Evolutionary conservation across 2,797 vertebrate genomes (phyloP).

Genomic region (Vipera ursinii): DNA sequence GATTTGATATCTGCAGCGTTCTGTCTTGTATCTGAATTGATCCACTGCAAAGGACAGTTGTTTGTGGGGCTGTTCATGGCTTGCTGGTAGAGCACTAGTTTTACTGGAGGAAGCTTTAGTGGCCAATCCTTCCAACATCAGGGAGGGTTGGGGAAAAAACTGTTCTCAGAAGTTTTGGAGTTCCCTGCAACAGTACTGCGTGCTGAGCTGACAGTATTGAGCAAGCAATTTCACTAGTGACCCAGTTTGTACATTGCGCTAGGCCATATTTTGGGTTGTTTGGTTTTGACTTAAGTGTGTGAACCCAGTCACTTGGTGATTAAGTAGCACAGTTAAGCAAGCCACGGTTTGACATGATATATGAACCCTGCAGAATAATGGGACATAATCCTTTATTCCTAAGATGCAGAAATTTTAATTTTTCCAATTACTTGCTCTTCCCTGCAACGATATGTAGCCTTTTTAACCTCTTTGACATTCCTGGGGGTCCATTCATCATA

Average conservation of each 20-base stretch:
- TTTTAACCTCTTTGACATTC: background rate
- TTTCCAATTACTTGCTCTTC: too few species aligned
- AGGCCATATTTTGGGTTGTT: background rate
- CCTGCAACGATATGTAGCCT: background rate
- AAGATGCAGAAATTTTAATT: background rate
- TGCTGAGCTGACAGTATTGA: background rate
- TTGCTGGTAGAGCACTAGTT: background rate
- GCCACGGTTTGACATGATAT: background rate
- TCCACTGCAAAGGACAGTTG: background rate
- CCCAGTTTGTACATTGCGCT: background rate
- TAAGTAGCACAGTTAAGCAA: background rate
- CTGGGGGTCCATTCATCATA: background rate
- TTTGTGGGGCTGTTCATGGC: background rate
- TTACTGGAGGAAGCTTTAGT: background rate
- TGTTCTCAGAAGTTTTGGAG: background rate
- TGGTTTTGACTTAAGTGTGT: background rate
- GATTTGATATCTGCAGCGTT: background rate
- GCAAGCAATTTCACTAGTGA: background rate
- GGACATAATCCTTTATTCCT: background rate
- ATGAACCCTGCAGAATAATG: background rate
- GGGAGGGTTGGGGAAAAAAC: background rate
- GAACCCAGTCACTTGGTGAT: background rate
- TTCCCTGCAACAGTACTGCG: background rate
- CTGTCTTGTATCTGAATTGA: background rate
- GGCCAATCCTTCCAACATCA: background rate